phyloP scores from a whole-genome alignment of 2,888 invertebrate species.

The Eurois occulta region DNA sequence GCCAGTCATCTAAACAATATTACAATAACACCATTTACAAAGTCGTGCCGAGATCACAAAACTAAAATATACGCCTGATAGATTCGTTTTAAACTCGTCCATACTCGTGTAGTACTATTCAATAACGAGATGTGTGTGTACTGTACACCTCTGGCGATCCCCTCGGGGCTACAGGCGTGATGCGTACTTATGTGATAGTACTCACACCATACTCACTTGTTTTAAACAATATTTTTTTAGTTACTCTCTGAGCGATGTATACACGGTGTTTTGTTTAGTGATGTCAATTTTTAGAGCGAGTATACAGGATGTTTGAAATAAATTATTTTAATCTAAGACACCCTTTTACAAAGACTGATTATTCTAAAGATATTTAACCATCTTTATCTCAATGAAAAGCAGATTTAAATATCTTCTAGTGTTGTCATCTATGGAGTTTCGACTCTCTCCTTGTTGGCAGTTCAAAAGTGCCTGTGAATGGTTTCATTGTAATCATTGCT shows the following conservation, averaged over 20 bases:
- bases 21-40: constrained; percentile 15
- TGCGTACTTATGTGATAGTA: constrained; percentile 7
- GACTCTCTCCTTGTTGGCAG: neutral
- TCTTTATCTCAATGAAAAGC: no score
- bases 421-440: no score
- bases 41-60: constrained; percentile 51
- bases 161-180: neutral
- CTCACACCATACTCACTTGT: neutral
- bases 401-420: no score
- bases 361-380: neutral
- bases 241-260: constrained; percentile 13
- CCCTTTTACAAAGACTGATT: neutral
- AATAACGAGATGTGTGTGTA: neutral
- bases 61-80: constrained; percentile 38
- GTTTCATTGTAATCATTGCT: no score
- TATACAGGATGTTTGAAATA: neutral
- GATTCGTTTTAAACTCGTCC: constrained; percentile 31
- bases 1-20: constrained; percentile 29
- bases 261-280: neutral
- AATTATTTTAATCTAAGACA: neutral
- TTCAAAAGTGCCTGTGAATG: neutral
- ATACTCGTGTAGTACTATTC: constrained; percentile 21
- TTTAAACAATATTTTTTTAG: constrained; percentile 7
- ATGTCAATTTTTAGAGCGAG: neutral
- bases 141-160: neutral